Evolutionary conservation across 2,113 vertebrate genomes (phyloP).

Genomic region (Pollachius pollachius): DNA sequence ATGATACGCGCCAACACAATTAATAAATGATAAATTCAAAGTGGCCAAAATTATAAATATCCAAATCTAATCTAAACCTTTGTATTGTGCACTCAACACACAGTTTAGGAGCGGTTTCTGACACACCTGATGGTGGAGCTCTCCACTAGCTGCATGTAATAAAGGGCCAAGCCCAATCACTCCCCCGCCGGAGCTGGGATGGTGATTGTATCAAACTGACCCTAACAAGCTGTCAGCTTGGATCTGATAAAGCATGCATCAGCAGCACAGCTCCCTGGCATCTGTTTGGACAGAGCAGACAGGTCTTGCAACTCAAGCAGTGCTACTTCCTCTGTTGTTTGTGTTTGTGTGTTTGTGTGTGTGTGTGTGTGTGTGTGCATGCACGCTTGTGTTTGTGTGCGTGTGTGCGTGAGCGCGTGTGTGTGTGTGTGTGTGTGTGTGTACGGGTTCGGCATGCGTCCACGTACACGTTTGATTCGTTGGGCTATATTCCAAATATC

Average conservation of each 20-base stretch:
- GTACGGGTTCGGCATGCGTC: too few species aligned
- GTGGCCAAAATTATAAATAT: background rate
- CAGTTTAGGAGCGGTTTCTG: too few species aligned
- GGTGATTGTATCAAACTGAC: conserved; percentile 69
- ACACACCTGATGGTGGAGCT: background rate
- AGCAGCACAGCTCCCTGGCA: conserved; percentile 36
- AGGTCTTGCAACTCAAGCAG: conserved; percentile 40
- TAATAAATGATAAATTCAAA: too few species aligned
- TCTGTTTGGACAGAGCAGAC: conserved; percentile 46
- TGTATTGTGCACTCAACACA: background rate
- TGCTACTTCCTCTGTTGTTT: conserved; percentile 5
- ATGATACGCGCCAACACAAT: too few species aligned
- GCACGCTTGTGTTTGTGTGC: background rate
- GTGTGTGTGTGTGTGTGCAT: too few species aligned
- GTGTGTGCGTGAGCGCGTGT: background rate
- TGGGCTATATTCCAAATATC: background rate
- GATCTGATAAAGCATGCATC: conserved; percentile 67
- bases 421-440: too few species aligned
- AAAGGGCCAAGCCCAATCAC: conserved; percentile 57
- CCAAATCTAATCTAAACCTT: background rate
- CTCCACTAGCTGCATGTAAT: conserved; percentile 41
- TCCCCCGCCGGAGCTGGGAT: conserved; percentile 52
- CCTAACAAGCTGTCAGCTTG: conserved; percentile 73
- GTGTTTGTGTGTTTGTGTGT: background rate
- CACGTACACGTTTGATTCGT: background rate